Evolutionary conservation across 2,113 vertebrate genomes (phyloP).

Genomic region (Aptenodytes forsteri): DNA sequence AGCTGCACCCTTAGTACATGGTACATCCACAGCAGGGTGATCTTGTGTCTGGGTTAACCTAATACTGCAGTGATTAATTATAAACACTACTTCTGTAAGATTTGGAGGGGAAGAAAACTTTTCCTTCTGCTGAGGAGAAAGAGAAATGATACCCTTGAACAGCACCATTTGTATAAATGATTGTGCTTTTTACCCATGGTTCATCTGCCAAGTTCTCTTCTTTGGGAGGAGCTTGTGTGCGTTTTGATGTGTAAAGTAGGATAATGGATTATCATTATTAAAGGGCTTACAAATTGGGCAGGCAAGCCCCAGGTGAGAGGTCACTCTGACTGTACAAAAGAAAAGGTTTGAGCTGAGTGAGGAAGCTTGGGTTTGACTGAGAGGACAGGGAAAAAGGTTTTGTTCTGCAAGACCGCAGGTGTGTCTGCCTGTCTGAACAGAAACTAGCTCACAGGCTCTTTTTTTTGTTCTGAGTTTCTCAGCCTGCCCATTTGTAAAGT

Average conservation of each 20-base stretch:
- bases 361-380: neutral
- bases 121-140: neutral
- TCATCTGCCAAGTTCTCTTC: neutral
- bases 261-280: slow-evolving; percentile 23
- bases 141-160: neutral
- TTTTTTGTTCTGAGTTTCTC: neutral
- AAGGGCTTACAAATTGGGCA: slow-evolving; percentile 40
- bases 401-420: neutral
- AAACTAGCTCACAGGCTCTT: neutral
- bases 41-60: neutral
- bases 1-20: neutral
- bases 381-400: neutral
- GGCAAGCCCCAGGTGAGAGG: neutral
- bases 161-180: neutral
- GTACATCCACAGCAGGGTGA: neutral
- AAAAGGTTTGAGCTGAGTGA: neutral
- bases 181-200: neutral
- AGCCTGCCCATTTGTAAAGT: neutral
- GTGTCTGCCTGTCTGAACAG: neutral
- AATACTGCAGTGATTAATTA: neutral
- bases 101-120: neutral
- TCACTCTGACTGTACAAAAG: neutral
- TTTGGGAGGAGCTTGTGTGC: neutral
- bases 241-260: slow-evolving; percentile 50
- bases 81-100: neutral